Evolutionary conservation across 2,888 invertebrate genomes (phyloP), one percentile per base, ranked within the genome.

Genomic region (Diloba caeruleocephala): DNA sequence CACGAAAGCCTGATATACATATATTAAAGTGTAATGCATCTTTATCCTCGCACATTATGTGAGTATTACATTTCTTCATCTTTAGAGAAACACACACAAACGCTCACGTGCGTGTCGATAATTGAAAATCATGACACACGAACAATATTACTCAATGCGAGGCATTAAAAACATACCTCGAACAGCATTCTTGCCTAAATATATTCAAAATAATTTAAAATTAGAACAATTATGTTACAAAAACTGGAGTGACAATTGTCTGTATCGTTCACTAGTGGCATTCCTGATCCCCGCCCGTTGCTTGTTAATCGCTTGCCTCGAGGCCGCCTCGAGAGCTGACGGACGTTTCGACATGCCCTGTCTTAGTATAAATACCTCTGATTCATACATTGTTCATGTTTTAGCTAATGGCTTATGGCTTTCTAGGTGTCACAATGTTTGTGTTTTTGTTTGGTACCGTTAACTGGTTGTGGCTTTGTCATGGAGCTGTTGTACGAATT

Each of bases 301-400:
- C 82, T 76, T 82, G 82, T 82, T 69, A 66, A 75, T 71, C 82
- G 82, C 82, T 70, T 50, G 72, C 74, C 67, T 76, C 53, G 78
- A 64, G 78, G 80, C 80, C 79, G 63, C 50, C 67, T 63, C 63
- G 38, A 49, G 53, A 61, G 54, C 68, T 83, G 87, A 86, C 81
- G 83, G 87, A 88, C 84, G 87, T 85, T 87, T 85, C 84, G 79
- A 88, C 88, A 88, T 78, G 80, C 76, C 81, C 69, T 77, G 80
- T 79, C 78, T 81, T 53, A 81, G 79, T 79, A 84, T 81, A 81
- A 86, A 87, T 83, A 86, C 82, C 81, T 84, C 86, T 89, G 88
- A 89, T 85, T 87, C 88, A 88, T 87, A 82, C 79, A 79, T 79
- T 78, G 75, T 78, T 75, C 75, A 74, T 79, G 79, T 77, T 81